Evolutionary conservation across 2,888 invertebrate genomes (phyloP), one percentile per base, ranked within the genome.

Genomic region (Margaritifera margaritifera): DNA sequence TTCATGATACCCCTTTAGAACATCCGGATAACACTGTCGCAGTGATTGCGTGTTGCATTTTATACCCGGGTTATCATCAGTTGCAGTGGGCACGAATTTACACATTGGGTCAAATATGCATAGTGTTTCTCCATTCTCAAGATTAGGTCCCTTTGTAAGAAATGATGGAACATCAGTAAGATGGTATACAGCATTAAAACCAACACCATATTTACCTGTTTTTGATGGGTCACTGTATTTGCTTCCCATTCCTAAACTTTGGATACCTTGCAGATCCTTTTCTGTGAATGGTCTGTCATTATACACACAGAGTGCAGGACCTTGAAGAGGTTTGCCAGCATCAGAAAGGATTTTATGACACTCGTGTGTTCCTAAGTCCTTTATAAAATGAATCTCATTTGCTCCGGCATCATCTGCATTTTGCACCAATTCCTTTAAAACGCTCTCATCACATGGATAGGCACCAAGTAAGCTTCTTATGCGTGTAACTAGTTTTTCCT

Each of bases 361-460:
- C 20, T 72, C 61, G 62, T 85, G 82, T 8, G 51, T 61, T 22
- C 81, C 68, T 8, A 71, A 64, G 62, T 87, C 87, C 53, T 74
- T 77, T 56, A 86, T 80, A 67, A 87, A 83, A 51, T 78, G 77
- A 19, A 86, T 71, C 62, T 84, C 83, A 5, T 85, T 80, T 2
- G 87, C 85, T 4, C 80, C 79, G 22, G 87, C 85, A 72, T 87
- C 86, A 66, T 87, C 87, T 20, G 87, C 85, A 78, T 87, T 87
- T 69, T 87, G 87, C 1, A 88, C 64, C 15, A 88, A 74, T 76
- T 88, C 88, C 74, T 88, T 88, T 52, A 88, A 78, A 42, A 88
- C 72, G 20, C 83, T 83, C 54, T 79, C 73, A 62, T 86, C 87
- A 65, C 81, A 83, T 0, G 86, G 86, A 69, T 87, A 88, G 6